Evolutionary conservation across 2,113 vertebrate genomes (phyloP).

Genomic region (Halcyon senegalensis): DNA sequence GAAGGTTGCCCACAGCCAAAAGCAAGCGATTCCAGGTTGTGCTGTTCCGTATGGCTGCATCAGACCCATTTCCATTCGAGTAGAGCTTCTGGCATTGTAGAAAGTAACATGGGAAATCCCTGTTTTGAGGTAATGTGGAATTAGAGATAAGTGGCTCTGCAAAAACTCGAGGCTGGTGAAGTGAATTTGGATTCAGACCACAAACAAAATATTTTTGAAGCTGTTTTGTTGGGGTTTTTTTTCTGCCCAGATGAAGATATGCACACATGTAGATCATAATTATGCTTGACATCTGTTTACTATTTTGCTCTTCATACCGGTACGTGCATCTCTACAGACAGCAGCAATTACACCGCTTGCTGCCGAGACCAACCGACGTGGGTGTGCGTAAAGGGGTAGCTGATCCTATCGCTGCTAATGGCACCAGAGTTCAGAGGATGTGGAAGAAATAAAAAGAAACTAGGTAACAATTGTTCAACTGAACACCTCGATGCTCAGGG

Average conservation of each 20-base stretch:
- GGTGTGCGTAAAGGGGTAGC: background rate
- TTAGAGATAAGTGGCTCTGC: constrained; percentile 17
- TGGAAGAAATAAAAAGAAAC: background rate
- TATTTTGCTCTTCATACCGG: background rate
- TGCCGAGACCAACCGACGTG: background rate
- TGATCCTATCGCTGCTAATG: background rate
- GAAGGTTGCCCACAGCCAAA: background rate
- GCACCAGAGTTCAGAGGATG: background rate
- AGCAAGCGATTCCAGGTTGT: constrained; percentile 11
- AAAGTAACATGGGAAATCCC: constrained; percentile 46
- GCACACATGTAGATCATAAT: background rate
- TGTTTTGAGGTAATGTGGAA: constrained; percentile 44
- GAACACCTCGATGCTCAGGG: background rate
- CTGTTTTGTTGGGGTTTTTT: background rate
- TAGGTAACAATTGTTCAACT: background rate
- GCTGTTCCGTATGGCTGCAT: background rate
- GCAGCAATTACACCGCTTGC: background rate
- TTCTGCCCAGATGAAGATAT: background rate
- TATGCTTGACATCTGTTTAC: constrained; percentile 7
- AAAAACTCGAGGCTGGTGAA: constrained; percentile 15
- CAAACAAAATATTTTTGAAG: constrained; percentile 10
- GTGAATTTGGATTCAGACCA: constrained; percentile 44
- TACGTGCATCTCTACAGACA: background rate
- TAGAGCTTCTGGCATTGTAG: constrained; percentile 24
- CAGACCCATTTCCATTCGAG: constrained; percentile 15